These are phyloP conservation scores for Eriosoma lanigerum DNA, from an alignment of 1,140 invertebrate genomes.

Conservation along the genomic window DNA sequence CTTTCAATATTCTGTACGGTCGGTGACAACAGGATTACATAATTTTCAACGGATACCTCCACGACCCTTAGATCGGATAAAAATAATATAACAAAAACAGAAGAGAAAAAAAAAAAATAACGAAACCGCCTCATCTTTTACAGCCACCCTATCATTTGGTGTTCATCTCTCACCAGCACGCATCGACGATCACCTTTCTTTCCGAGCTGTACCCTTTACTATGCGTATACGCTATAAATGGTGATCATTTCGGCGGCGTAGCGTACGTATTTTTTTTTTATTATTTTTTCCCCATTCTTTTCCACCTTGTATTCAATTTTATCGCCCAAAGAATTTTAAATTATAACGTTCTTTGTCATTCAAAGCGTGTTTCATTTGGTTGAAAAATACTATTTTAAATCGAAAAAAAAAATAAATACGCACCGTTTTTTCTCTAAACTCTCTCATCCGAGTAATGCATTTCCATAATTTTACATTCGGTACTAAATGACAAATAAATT, in stretches of 20 bases:
- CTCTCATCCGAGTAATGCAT: slow-evolving; percentile 27
- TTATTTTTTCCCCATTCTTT: not conserved
- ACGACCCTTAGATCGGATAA: slow-evolving; percentile 37
- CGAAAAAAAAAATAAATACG: not conserved
- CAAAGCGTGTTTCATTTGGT: slow-evolving; percentile 43
- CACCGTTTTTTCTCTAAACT: slow-evolving; percentile 3
- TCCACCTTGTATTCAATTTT: slow-evolving; percentile 40
- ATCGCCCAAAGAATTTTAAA: slow-evolving; percentile 45
- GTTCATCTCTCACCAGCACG: slow-evolving; percentile 48
- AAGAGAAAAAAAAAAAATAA: not conserved
- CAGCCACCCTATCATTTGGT: slow-evolving; percentile 43
- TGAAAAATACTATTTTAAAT: slow-evolving; percentile 19
- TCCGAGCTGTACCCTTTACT: not conserved
- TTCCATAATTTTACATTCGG: slow-evolving; percentile 29
- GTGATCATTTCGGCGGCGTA: not conserved
- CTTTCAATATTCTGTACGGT: not conserved
- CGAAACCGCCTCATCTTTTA: slow-evolving; percentile 43
- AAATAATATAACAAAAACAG: slow-evolving; percentile 35
- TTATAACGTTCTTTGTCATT: slow-evolving; percentile 44
- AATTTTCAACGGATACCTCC: slow-evolving; percentile 40
- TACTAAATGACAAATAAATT: slow-evolving; percentile 34
- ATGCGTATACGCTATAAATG: not conserved
- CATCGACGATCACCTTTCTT: slow-evolving; percentile 40
- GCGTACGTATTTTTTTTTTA: not conserved
- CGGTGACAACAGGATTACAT: slow-evolving; percentile 47